Percentiles rank a stretch among this genome's conserved stretches.
These are phyloP conservation scores for Pheosia tremula DNA, from an alignment of 2,888 invertebrate genomes.

Conservation along the genomic window DNA sequence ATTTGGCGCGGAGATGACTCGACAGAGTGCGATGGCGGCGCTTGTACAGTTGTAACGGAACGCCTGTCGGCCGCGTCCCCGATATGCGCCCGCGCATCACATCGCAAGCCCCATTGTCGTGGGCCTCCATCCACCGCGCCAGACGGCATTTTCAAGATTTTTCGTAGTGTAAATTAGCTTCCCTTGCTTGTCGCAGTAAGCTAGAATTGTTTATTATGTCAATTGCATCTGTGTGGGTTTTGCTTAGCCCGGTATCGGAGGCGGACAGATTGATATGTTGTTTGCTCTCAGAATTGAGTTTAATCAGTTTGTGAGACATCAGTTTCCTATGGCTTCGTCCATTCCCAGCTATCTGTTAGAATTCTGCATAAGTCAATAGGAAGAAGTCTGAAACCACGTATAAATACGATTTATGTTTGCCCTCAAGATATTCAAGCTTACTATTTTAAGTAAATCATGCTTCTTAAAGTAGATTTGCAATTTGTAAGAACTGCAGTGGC, in stretches of 20 bases:
- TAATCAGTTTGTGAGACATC: background rate
- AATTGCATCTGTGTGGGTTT: no score
- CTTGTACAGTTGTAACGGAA: constrained; percentile 42
- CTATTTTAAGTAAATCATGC: background rate
- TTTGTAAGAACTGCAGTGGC: no score
- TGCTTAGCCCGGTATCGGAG: background rate
- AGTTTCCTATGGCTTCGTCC: background rate
- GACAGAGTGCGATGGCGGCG: constrained; percentile 6
- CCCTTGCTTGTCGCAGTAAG: no score
- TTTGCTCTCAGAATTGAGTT: background rate
- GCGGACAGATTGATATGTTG: background rate
- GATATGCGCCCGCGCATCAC: constrained; percentile 29
- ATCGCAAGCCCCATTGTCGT: constrained; percentile 6
- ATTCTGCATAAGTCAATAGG: background rate
- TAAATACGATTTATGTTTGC: no score
- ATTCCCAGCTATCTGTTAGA: background rate
- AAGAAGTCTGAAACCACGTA: background rate
- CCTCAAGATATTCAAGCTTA: background rate
- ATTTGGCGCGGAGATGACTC: background rate
- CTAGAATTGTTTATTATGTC: no score
- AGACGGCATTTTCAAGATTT: no score
- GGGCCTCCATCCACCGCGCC: background rate
- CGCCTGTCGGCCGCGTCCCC: constrained; percentile 16
- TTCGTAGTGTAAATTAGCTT: background rate
- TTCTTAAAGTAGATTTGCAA: background rate